Conservation (phyloP, 2,888 invertebrate genomes). For the Caradrina kadenii region DNA sequence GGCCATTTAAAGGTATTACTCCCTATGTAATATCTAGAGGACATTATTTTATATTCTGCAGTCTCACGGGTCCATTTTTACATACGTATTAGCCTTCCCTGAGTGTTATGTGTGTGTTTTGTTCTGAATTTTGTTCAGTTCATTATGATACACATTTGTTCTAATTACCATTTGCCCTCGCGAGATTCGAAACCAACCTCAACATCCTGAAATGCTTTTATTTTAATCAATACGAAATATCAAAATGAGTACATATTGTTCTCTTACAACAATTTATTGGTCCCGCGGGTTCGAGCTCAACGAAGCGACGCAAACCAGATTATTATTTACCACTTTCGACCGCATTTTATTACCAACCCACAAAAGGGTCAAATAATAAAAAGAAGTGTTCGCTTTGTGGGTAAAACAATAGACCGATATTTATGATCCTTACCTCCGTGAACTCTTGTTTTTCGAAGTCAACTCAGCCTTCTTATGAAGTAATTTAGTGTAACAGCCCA, state of each 20-base stretch:
- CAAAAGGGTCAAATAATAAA: conserved; percentile 77
- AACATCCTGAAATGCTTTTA: conserved; percentile 63
- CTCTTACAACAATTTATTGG: conserved; percentile 71
- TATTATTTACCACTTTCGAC: conserved; percentile 78
- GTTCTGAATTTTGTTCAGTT: conserved; percentile 56
- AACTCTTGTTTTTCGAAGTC: conserved; percentile 59
- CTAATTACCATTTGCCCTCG: conserved; percentile 59
- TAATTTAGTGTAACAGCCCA: conserved; percentile 55
- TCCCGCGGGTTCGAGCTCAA: conserved; percentile 64
- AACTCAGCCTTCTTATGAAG: conserved; percentile 64
- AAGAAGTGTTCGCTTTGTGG: conserved; percentile 73
- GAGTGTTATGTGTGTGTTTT: conserved; percentile 40
- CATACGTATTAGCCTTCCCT: conserved; percentile 37
- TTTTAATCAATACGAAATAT: conserved; percentile 72
- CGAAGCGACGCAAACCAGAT: conserved; percentile 72
- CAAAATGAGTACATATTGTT: conserved; percentile 69
- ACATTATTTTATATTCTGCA: conserved; percentile 58
- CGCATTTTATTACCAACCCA: conserved; percentile 74
- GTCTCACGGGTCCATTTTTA: conserved; percentile 51
- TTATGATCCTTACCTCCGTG: conserved; percentile 69
- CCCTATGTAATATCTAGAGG: conserved; percentile 41
- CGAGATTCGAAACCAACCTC: conserved; percentile 58
- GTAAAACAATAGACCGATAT: conserved; percentile 72
- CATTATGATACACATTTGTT: conserved; percentile 59
- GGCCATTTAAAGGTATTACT: conserved; percentile 43